Percentiles rank a stretch among this genome's conserved stretches.
These are phyloP conservation scores for Oncorhynchus gorbuscha DNA, from an alignment of 2,113 vertebrate genomes.

Conservation along the genomic window DNA sequence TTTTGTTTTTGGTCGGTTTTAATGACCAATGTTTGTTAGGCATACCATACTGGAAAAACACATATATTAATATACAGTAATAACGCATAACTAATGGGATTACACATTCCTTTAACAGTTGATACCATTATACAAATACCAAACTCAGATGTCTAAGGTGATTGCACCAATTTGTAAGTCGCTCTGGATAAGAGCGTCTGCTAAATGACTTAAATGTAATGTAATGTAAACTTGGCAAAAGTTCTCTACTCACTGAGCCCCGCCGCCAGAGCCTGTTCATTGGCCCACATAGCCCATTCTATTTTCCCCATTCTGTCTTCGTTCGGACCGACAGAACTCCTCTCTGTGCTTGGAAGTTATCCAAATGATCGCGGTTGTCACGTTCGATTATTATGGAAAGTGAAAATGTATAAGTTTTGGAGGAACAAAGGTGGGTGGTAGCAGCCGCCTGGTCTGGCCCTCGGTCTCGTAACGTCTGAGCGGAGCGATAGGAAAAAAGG, in stretches of 20 bases:
- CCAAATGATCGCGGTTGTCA: not conserved
- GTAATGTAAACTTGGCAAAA: no score
- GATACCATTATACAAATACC: no score
- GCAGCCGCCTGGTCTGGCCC: slow-evolving; percentile 17
- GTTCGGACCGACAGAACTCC: slow-evolving; percentile 1
- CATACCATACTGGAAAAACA: no score
- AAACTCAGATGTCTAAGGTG: no score
- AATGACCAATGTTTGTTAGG: no score
- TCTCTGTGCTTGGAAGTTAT: not conserved
- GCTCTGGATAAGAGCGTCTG: no score
- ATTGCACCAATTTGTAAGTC: no score
- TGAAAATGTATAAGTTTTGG: slow-evolving; percentile 34
- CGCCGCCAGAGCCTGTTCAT: slow-evolving; percentile 92
- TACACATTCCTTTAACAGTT: no score
- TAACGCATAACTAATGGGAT: no score
- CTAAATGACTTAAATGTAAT: no score
- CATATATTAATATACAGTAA: no score
- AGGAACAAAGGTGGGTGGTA: not conserved
- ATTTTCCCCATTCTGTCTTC: slow-evolving; percentile 85
- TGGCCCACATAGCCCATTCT: slow-evolving; percentile 99
- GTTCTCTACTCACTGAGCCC: slow-evolving; percentile 84
- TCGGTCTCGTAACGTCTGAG: slow-evolving; percentile 35
- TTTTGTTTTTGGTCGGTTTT: no score
- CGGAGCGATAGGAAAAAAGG: not conserved
- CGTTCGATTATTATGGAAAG: slow-evolving; percentile 1